These are phyloP conservation scores for Corbicula japonica DNA, from an alignment of 2,888 invertebrate genomes.

Conservation along the genomic window DNA sequence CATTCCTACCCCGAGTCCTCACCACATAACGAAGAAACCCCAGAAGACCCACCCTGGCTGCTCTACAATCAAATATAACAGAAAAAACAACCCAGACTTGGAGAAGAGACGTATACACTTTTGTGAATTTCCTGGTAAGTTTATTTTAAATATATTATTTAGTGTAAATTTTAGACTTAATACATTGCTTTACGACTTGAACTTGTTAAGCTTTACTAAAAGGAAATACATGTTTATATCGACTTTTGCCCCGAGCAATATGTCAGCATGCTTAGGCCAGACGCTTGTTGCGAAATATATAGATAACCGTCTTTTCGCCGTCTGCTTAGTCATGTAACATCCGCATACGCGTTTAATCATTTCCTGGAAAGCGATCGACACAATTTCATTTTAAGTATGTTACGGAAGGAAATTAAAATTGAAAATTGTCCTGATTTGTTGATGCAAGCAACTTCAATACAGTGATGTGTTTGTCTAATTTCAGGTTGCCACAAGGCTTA, in stretches of 20 bases:
- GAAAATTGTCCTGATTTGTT: no score
- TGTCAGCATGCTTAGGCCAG: background rate
- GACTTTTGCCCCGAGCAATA: background rate
- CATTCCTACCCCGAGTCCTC: constrained; percentile 60
- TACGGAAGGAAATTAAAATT: no score
- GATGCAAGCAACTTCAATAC: no score
- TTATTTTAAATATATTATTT: no score
- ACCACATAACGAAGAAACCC: constrained; percentile 67
- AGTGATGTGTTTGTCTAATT: constrained; percentile 25
- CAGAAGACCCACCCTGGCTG: constrained; percentile 85
- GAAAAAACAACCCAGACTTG: constrained; percentile 98
- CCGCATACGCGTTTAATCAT: no score
- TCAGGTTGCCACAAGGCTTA: constrained; percentile 98
- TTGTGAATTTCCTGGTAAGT: constrained; percentile 93
- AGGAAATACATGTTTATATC: background rate
- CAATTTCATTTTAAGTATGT: no score
- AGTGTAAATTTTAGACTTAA: no score
- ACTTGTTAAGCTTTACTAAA: background rate
- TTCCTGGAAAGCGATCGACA: no score
- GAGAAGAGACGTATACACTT: constrained; percentile 98
- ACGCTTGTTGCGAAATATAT: no score
- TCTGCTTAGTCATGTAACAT: no score
- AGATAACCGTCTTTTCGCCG: no score
- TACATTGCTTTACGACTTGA: background rate
- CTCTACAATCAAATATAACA: constrained; percentile 92